Percentiles rank a stretch among this genome's conserved stretches.
Evolutionary conservation across 2,888 invertebrate genomes (phyloP).

Genomic region (Thymelicus acteon): DNA sequence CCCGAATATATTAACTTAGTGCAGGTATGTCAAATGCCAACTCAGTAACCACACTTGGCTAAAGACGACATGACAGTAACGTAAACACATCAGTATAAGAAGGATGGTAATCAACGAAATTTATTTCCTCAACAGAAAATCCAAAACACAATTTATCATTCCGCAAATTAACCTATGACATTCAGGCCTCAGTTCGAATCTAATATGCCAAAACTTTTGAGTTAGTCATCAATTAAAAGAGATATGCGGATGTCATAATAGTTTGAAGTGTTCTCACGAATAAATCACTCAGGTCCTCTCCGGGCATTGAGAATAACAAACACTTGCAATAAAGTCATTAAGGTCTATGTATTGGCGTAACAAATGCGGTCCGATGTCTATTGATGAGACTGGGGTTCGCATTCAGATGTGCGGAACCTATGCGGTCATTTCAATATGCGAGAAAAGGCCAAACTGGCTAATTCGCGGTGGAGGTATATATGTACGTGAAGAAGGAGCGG

Average conservation of each 20-base stretch:
- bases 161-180: slow-evolving; percentile 25
- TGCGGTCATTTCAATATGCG: slow-evolving; percentile 61
- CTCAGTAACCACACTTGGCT: too few species aligned
- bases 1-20: too few species aligned
- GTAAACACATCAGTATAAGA: background rate
- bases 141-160: slow-evolving; percentile 14
- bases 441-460: background rate
- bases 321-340: slow-evolving; percentile 58
- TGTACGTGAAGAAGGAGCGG: background rate
- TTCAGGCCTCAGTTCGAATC: slow-evolving; percentile 27
- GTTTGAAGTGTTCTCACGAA: slow-evolving; percentile 49
- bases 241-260: slow-evolving; percentile 37
- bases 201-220: slow-evolving; percentile 26
- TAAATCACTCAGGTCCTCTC: slow-evolving; percentile 47
- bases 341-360: slow-evolving; percentile 53
- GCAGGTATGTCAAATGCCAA: too few species aligned
- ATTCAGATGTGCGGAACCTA: slow-evolving; percentile 52
- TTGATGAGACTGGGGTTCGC: slow-evolving; percentile 57
- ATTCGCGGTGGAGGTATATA: background rate
- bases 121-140: background rate
- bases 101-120: slow-evolving; percentile 1
- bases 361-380: slow-evolving; percentile 61
- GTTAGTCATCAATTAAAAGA: slow-evolving; percentile 32
- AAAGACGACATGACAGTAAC: too few species aligned
- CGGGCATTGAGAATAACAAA: slow-evolving; percentile 48